Evolutionary conservation across 2,888 invertebrate species (phyloP).

Genomic region (Brenthis ino): DNA sequence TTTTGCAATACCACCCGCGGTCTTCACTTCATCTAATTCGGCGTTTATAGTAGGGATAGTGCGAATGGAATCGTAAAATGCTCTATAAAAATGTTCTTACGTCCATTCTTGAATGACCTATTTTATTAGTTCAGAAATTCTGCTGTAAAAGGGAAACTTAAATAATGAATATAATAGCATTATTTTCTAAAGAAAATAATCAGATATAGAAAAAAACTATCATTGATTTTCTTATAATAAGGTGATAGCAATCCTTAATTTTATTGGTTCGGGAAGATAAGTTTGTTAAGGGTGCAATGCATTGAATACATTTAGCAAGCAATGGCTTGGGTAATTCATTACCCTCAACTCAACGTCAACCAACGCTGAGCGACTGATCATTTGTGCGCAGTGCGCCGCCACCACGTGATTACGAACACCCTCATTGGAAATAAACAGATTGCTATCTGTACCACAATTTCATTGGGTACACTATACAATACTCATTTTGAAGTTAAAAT

Average conservation of each 20-base stretch:
- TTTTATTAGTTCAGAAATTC: slow-evolving; percentile 63
- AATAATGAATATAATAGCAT: slow-evolving; percentile 16
- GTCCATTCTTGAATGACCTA: slow-evolving; percentile 61
- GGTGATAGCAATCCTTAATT: slow-evolving; percentile 64
- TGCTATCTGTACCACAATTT: slow-evolving; percentile 59
- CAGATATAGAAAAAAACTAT: too few relatives aligned
- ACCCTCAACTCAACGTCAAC: slow-evolving; percentile 55
- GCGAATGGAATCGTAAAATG: slow-evolving; percentile 70
- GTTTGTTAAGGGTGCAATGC: slow-evolving; percentile 66
- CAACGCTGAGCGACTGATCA: slow-evolving; percentile 53
- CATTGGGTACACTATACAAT: slow-evolving; percentile 51
- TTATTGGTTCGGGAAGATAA: slow-evolving; percentile 54
- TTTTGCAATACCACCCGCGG: slow-evolving; percentile 38
- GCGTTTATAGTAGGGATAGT: slow-evolving; percentile 72
- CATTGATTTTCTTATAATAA: neutral
- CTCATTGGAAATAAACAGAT: slow-evolving; percentile 62
- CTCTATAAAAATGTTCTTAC: slow-evolving; percentile 68
- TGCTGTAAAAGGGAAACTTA: slow-evolving; percentile 49
- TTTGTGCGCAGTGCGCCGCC: slow-evolving; percentile 51
- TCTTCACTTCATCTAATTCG: slow-evolving; percentile 68
- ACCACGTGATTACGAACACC: slow-evolving; percentile 65
- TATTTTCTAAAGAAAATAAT: neutral
- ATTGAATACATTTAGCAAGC: slow-evolving; percentile 69
- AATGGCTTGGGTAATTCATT: slow-evolving; percentile 72
- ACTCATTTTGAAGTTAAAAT: too few relatives aligned